Evolutionary conservation across 1,140 invertebrate genomes (phyloP), one percentile per base, ranked within the genome.

Genomic region (Proctacanthus coquilletti): DNA sequence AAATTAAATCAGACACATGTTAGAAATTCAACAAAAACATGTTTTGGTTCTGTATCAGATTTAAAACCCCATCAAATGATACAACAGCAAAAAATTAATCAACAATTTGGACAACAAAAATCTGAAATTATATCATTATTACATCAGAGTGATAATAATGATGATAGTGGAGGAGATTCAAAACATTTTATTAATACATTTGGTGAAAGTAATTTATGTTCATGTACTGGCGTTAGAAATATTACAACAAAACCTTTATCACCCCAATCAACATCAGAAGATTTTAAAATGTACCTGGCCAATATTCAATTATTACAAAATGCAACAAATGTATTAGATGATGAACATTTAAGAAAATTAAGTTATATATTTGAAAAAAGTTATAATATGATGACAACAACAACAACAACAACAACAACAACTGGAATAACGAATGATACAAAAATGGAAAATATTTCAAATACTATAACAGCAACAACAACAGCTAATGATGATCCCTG

Each of bases 241-340:
- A 72, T 72, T n/a, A 71, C 68, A n/a, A 72, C 70, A 0, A 68
- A 70, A 38, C 70, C 70, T 0, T 41, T 72, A 13, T 70, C 68
- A 21, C 70, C 70, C 11, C 70, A 71, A 36, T 68, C 62, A 10
- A 72, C 69, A 0, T 71, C 68, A 6, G 74, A 75, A 56, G 74
- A 76, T 47, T 77, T 77, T 41, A 71, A 75, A 48, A 51, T 72
- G 14, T 75, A 77, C 51, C 53, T 77, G 37, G 72, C 74, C n/a
- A 75, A 75, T 50, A 71, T 77, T 47, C 74, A 76, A 42, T 73
- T 75, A 57, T 46, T 77, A 6, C 72, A 75, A 45, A 76, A 71
- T 34, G 73, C 74, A 4, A 69, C 73, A 0, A 75, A 72, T 43
- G 61, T 71, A 0, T 51, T 77, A 3, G 56, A 63, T 9, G 52